These are phyloP conservation scores for Eleutherodactylus coqui DNA, from an alignment of 2,797 vertebrate species.

Conservation along the genomic window DNA sequence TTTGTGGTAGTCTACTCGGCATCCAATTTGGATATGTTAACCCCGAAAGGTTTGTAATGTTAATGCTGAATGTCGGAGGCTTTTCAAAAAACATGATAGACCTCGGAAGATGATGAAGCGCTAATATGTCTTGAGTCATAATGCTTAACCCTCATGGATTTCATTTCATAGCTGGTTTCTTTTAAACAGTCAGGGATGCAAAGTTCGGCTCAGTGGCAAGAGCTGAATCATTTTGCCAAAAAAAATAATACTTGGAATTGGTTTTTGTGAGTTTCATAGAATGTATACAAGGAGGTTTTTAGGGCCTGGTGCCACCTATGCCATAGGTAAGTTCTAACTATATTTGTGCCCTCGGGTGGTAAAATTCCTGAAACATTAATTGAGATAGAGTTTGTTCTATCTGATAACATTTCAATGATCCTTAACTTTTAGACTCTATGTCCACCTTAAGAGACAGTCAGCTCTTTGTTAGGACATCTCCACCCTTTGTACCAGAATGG, in stretches of 20 bases:
- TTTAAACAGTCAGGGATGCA: constrained; percentile 40
- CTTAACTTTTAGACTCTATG: neutral
- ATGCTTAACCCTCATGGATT: constrained; percentile 32
- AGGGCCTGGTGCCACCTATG: neutral
- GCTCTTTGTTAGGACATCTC: constrained; percentile 1
- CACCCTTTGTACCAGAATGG: neutral
- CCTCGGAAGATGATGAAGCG: neutral
- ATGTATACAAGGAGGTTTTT: neutral
- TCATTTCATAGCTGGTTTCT: constrained; percentile 31
- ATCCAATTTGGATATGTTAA: constrained; percentile 73
- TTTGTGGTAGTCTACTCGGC: constrained; percentile 67
- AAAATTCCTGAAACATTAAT: neutral
- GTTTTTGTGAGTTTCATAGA: neutral
- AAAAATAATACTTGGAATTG: neutral
- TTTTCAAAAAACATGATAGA: neutral
- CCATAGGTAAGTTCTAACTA: constrained; percentile 9
- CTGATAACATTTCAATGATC: neutral
- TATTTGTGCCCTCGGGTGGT: neutral
- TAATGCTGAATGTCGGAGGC: neutral
- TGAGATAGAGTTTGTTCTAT: neutral
- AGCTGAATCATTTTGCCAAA: constrained; percentile 47
- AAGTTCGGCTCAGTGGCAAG: constrained; percentile 21
- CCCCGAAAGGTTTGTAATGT: constrained; percentile 8
- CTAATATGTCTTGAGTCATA: constrained; percentile 1
- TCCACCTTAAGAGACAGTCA: neutral